phyloP scores from a whole-genome alignment of 2,797 vertebrate genomes.

The Eurystomus glaucurus region DNA sequence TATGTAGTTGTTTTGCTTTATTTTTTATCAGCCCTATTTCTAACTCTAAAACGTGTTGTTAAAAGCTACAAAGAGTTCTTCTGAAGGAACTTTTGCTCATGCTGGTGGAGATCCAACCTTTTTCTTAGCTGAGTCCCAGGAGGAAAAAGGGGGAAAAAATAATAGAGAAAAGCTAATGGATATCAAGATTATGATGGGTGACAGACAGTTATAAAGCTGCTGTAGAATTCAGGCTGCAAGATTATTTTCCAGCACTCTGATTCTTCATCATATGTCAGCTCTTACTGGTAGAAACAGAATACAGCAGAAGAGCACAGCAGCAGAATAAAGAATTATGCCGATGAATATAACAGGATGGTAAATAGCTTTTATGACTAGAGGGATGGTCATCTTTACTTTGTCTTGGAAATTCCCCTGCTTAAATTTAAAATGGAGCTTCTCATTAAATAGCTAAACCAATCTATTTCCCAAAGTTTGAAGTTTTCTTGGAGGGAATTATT shows the following conservation, averaged over 20 bases:
- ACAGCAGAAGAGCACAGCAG: neutral
- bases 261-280: neutral
- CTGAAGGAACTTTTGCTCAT: neutral
- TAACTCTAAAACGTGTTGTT: neutral
- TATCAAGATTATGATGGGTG: neutral
- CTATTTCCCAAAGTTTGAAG: neutral
- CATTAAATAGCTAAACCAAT: neutral
- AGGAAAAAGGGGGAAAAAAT: neutral
- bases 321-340: neutral
- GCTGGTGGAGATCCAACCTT: neutral
- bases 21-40: neutral
- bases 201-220: neutral
- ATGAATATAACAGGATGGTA: neutral
- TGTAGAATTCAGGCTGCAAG: neutral
- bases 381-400: neutral
- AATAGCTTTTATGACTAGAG: neutral
- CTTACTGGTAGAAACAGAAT: neutral
- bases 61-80: neutral
- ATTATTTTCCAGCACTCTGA: neutral
- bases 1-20: neutral
- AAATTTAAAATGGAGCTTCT: neutral
- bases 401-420: neutral
- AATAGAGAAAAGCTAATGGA: neutral
- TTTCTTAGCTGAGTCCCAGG: neutral
- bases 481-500: neutral